These are phyloP conservation scores for Heliconius melpomene DNA, from an alignment of 1,140 invertebrate species.

Conservation along the genomic window DNA sequence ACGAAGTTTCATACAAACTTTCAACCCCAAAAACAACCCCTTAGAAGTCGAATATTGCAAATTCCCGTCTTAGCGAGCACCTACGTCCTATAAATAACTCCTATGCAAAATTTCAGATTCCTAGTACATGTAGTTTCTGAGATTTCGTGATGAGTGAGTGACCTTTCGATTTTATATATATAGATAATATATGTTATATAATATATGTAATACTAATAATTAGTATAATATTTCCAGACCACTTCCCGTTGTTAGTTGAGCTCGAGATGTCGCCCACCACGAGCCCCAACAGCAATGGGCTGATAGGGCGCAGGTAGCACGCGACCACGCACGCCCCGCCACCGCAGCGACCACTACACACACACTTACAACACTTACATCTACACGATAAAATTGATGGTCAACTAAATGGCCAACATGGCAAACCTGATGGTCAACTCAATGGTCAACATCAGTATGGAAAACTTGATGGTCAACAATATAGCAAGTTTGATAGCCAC, in stretches of 20 bases:
- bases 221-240: conserved; percentile 84
- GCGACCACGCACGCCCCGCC: conserved; percentile 41
- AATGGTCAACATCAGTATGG: neutral
- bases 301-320: conserved; percentile 83
- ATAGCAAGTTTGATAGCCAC: neutral
- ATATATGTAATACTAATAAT: too few relatives aligned
- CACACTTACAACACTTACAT: conserved; percentile 16
- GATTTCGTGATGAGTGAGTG: too few relatives aligned
- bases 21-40: too few relatives aligned
- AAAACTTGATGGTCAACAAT: neutral
- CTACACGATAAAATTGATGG: conserved; percentile 17
- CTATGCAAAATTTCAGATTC: too few relatives aligned
- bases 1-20: too few relatives aligned
- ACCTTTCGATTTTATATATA: too few relatives aligned
- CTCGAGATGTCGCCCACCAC: conserved; percentile 89
- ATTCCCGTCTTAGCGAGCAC: too few relatives aligned
- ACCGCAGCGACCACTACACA: conserved; percentile 24
- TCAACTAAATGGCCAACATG: neutral
- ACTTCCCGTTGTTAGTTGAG: conserved; percentile 97
- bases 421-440: neutral
- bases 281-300: conserved; percentile 81
- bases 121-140: too few relatives aligned
- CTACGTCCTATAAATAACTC: too few relatives aligned
- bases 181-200: too few relatives aligned
- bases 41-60: too few relatives aligned